Evolutionary conservation across 2,888 invertebrate genomes (phyloP).

Genomic region (Lithophane semibrunnea): DNA sequence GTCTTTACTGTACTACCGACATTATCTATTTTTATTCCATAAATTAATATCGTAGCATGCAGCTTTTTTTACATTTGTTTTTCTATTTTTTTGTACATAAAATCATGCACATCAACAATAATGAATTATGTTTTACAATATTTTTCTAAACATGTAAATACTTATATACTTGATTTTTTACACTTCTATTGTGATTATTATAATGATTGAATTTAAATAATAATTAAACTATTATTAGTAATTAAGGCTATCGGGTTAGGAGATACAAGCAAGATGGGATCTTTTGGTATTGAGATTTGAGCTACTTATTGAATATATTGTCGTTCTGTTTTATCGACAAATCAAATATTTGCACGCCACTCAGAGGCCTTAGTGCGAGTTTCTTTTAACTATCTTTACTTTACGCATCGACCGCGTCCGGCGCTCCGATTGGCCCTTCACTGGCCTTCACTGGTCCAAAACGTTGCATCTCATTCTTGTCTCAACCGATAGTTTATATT

Average conservation of each 20-base stretch:
- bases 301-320: background rate
- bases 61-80: background rate
- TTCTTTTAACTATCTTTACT: too few species aligned
- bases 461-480: conserved; percentile 9
- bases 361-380: too few species aligned
- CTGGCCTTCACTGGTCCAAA: too few species aligned
- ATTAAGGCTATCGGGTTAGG: conserved; percentile 21
- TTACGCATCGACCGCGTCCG: too few species aligned
- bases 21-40: background rate
- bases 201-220: conserved; percentile 32
- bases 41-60: background rate
- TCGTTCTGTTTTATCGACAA: background rate
- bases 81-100: conserved; percentile 1
- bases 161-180: conserved; percentile 19
- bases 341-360: background rate
- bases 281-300: background rate
- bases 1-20: background rate
- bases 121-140: conserved; percentile 23
- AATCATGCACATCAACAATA: conserved; percentile 38
- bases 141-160: conserved; percentile 38
- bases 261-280: background rate
- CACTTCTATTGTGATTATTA: conserved; percentile 42
- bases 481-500: conserved; percentile 25
- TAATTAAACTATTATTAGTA: conserved; percentile 39
- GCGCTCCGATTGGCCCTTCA: too few species aligned